Conservation (phyloP, 2,113 vertebrate genomes). For the Corythaixoides concolor region DNA sequence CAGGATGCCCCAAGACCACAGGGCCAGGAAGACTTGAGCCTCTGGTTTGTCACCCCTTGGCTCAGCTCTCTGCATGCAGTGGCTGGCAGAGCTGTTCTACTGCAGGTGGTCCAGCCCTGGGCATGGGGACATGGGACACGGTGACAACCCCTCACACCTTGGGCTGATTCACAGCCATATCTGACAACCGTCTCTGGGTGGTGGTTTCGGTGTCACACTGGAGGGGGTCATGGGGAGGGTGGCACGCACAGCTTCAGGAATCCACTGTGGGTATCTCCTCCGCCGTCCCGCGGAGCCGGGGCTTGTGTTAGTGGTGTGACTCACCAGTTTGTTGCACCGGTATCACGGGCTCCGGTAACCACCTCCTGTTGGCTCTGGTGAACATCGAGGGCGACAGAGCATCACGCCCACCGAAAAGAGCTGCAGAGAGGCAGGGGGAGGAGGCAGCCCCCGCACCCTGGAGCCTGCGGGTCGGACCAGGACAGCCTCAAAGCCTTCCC, state of each 20-base stretch:
- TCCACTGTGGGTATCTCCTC: neutral
- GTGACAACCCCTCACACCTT: neutral
- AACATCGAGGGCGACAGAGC: neutral
- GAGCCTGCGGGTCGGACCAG: neutral
- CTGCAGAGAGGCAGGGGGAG: neutral
- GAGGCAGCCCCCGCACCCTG: rapidly evolving
- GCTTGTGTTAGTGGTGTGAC: neutral
- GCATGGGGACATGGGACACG: rapidly evolving
- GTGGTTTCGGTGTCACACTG: neutral
- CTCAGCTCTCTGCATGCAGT: rapidly evolving
- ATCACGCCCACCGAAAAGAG: rapidly evolving
- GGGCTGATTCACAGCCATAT: neutral
- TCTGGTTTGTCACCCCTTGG: neutral
- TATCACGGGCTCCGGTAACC: neutral
- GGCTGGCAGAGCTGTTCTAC: neutral
- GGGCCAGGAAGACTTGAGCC: neutral
- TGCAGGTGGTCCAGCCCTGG: neutral
- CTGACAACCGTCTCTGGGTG: neutral
- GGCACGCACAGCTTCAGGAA: neutral
- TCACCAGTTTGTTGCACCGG: neutral
- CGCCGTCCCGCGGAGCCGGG: rapidly evolving
- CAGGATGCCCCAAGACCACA: neutral
- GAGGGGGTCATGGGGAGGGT: neutral
- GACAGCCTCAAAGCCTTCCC: neutral
- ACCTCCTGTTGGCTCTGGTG: neutral